Evolutionary conservation across 2,797 vertebrate genomes (phyloP).

Genomic region (Sebastes hubbsi): DNA sequence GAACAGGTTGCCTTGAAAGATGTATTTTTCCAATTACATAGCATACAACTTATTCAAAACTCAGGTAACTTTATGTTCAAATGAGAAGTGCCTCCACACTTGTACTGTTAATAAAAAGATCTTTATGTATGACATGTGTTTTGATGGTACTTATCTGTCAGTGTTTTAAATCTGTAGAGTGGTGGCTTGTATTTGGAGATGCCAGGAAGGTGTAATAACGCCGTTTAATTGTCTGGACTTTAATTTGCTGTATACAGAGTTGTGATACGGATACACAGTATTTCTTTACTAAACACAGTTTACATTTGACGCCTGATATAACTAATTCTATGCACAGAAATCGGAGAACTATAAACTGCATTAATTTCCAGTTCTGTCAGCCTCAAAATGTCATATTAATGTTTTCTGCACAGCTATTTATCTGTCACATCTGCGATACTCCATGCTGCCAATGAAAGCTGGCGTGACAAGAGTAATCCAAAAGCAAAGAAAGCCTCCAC

Average conservation of each 20-base stretch:
- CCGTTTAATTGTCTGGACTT: background rate
- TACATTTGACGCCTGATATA: background rate
- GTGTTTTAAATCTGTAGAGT: background rate
- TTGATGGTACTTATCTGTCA: background rate
- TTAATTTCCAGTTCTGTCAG: background rate
- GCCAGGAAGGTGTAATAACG: background rate
- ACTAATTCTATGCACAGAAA: background rate
- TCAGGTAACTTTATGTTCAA: background rate
- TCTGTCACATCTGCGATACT: background rate
- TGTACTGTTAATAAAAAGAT: background rate
- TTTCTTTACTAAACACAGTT: background rate
- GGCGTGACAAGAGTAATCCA: background rate
- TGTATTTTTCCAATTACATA: background rate
- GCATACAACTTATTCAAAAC: background rate
- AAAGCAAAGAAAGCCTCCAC: background rate
- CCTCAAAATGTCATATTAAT: background rate
- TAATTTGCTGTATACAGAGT: background rate
- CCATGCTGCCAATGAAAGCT: background rate
- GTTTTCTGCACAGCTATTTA: background rate
- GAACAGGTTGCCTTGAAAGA: background rate
- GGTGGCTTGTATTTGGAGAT: background rate
- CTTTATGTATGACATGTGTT: background rate
- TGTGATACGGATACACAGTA: background rate
- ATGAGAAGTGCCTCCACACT: background rate
- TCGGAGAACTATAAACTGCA: background rate